A percentile compares a stretch with the other conserved stretches of the same genome.
Evolutionary conservation across 2,113 vertebrate genomes (phyloP).

Genomic region (Gnathonemus longibarbis): DNA sequence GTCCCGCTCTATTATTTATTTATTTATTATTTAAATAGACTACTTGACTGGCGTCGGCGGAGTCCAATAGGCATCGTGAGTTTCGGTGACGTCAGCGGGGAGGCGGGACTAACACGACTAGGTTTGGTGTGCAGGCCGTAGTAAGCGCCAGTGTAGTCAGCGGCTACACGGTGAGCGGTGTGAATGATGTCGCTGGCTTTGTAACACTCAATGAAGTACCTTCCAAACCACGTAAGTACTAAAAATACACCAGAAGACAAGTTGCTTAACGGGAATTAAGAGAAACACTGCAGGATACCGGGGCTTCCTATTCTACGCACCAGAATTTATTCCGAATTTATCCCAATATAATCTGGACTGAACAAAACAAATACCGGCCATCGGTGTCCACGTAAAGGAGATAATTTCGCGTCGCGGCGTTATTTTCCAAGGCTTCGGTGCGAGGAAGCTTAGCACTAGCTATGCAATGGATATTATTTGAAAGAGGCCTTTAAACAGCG

Average conservation of each 20-base stretch:
- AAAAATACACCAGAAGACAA: constrained; percentile 47
- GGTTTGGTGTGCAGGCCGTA: not conserved
- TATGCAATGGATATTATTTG: not conserved
- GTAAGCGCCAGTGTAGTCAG: constrained; percentile 5
- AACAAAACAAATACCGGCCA: constrained; percentile 1
- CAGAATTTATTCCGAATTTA: constrained; percentile 19
- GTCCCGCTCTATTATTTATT: not conserved
- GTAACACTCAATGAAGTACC: constrained; percentile 61
- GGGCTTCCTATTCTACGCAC: constrained; percentile 47
- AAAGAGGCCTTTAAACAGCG: not conserved
- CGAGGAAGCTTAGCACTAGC: not conserved
- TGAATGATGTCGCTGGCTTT: constrained; percentile 44
- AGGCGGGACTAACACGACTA: constrained; percentile 9
- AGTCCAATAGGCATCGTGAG: constrained; percentile 23
- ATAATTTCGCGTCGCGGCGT: not conserved
- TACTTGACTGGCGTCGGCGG: constrained; percentile 9
- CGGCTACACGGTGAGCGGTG: not conserved
- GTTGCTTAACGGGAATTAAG: constrained; percentile 68
- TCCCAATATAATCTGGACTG: not conserved
- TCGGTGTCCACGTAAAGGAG: not conserved
- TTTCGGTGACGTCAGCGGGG: constrained; percentile 41
- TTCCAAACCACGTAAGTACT: constrained; percentile 78
- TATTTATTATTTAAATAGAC: not conserved
- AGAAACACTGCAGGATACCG: constrained; percentile 64
- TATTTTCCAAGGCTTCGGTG: not conserved